Evolutionary conservation across 2,888 invertebrate genomes (phyloP).

Genomic region (Nomada fabriciana): DNA sequence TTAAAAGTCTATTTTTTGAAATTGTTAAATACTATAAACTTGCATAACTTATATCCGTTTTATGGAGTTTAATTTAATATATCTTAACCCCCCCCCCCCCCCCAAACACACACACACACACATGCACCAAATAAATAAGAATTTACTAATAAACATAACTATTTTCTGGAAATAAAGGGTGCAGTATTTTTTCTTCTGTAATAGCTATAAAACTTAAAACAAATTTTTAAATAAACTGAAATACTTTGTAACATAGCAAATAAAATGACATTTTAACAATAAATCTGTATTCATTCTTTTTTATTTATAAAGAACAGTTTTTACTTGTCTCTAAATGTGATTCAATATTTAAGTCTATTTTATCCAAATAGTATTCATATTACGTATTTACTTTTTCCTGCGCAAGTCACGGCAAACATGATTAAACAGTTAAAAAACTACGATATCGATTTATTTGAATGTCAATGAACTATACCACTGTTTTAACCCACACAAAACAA

Average conservation of each 20-base stretch:
- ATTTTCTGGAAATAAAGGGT: conserved; percentile 25
- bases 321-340: no score
- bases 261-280: conserved; percentile 13
- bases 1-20: conserved; percentile 40
- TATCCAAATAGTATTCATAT: no score
- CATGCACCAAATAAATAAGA: neutral
- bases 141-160: conserved; percentile 22
- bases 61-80: conserved; percentile 19
- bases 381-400: no score
- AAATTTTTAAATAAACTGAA: conserved; percentile 11
- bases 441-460: neutral
- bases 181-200: conserved; percentile 3
- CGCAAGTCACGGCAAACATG: no score
- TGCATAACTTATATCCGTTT: conserved; percentile 35
- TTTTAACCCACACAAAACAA: conserved; percentile 6
- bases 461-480: no score
- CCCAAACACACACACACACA: no score
- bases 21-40: conserved; percentile 15
- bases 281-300: conserved; percentile 1
- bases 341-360: no score
- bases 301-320: no score
- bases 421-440: no score
- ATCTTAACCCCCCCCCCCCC: neutral
- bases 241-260: conserved; percentile 24
- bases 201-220: conserved; percentile 16